Evolutionary conservation across 1,140 invertebrate species (phyloP).

Genomic region (Coptotermes formosanus): DNA sequence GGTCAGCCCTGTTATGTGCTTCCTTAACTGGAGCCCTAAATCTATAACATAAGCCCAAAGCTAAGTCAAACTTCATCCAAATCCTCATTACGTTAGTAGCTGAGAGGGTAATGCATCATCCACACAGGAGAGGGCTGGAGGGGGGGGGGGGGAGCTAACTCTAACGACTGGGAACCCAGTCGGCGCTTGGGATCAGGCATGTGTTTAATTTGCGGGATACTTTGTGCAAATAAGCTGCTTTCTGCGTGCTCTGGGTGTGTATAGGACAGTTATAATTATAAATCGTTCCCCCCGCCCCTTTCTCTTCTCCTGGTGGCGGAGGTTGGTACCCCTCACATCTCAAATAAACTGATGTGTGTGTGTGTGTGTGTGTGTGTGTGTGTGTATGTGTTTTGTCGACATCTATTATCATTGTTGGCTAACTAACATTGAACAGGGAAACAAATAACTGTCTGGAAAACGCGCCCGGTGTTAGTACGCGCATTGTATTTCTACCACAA

Average conservation of each 20-base stretch:
- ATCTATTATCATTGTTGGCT: not conserved
- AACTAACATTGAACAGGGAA: too few species aligned
- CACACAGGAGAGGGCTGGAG: not conserved
- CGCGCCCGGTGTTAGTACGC: too few species aligned
- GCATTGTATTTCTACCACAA: too few species aligned
- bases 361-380: not conserved
- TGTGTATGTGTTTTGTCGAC: not conserved
- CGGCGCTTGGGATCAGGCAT: not conserved
- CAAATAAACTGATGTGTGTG: constrained; percentile 6
- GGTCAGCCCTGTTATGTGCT: not conserved
- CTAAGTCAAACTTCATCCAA: not conserved
- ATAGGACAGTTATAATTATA: constrained; percentile 15
- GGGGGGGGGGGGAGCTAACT: not conserved
- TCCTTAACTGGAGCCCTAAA: not conserved
- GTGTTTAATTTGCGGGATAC: constrained; percentile 15
- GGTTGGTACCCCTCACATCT: constrained; percentile 1
- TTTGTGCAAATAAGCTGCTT: not conserved
- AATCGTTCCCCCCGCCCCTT: not conserved
- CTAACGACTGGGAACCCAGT: not conserved
- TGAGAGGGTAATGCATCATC: not conserved
- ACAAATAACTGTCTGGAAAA: too few species aligned
- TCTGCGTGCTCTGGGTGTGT: not conserved
- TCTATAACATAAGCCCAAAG: not conserved
- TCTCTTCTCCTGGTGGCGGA: not conserved
- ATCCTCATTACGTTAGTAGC: constrained; percentile 1